Evolutionary conservation across 1,140 invertebrate species (phyloP).

Genomic region (Elymnias hypermnestra): DNA sequence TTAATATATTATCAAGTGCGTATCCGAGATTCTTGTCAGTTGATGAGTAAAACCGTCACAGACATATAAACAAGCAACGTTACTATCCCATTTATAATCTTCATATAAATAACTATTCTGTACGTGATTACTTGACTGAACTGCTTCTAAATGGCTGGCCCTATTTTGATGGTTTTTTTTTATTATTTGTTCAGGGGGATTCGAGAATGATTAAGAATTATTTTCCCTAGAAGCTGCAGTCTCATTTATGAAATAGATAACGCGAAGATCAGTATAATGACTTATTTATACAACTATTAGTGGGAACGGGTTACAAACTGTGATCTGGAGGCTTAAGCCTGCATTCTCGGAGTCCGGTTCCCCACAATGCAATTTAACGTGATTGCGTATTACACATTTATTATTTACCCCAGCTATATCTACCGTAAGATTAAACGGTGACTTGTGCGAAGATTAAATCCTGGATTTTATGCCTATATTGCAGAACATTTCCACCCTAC

Average conservation of each 20-base stretch:
- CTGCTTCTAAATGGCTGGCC: too few relatives aligned
- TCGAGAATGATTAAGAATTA: too few relatives aligned
- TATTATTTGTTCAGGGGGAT: too few relatives aligned
- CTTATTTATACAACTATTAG: slow-evolving; percentile 14
- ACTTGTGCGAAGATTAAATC: slow-evolving; percentile 66
- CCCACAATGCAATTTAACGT: slow-evolving; percentile 51
- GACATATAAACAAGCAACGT: too few relatives aligned
- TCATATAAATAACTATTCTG: too few relatives aligned
- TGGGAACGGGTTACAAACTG: slow-evolving; percentile 16
- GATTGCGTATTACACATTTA: slow-evolving; percentile 58
- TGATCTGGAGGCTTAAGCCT: slow-evolving; percentile 6
- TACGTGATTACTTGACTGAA: too few relatives aligned
- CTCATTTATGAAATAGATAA: slow-evolving; percentile 2
- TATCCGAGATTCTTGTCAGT: too few relatives aligned
- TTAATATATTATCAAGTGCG: too few relatives aligned
- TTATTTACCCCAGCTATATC: slow-evolving; percentile 56
- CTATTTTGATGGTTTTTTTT: too few relatives aligned
- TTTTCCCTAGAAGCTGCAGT: too few relatives aligned
- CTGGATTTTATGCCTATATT: slow-evolving; percentile 66
- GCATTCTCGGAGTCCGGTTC: slow-evolving; percentile 11
- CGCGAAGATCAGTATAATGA: slow-evolving; percentile 2
- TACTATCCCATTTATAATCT: too few relatives aligned
- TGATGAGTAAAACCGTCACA: too few relatives aligned
- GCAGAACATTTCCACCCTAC: slow-evolving; percentile 55
- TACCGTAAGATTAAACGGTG: slow-evolving; percentile 61